Conservation (phyloP, 2,797 vertebrate genomes). For the Pampus argenteus region DNA sequence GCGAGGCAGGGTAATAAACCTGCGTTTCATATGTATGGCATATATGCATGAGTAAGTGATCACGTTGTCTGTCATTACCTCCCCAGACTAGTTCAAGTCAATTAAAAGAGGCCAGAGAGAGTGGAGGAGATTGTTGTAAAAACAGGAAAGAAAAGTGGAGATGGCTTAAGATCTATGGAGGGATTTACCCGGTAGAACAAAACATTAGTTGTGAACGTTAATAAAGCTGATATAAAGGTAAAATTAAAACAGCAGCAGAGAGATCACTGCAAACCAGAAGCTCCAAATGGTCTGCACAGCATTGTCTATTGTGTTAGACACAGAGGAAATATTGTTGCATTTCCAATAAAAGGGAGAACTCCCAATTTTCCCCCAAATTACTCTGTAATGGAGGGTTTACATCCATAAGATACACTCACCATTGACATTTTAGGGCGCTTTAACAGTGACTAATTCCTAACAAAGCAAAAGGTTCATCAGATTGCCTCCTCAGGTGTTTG, state of each 20-base stretch:
- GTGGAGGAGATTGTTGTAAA: constrained; percentile 15
- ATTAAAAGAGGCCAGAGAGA: constrained; percentile 62
- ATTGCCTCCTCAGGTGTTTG: constrained; percentile 66
- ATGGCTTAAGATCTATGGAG: constrained; percentile 46
- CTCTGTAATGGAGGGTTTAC: constrained; percentile 44
- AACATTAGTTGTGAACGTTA: constrained; percentile 57
- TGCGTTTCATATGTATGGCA: constrained; percentile 35
- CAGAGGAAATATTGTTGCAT: constrained; percentile 8
- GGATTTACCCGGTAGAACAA: constrained; percentile 56
- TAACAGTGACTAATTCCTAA: constrained; percentile 64
- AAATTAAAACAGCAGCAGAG: constrained; percentile 47
- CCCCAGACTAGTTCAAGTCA: constrained; percentile 69
- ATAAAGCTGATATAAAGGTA: constrained; percentile 45
- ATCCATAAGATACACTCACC: constrained; percentile 25
- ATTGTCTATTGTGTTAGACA: constrained; percentile 33
- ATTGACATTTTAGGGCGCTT: constrained; percentile 62
- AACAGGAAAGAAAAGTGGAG: constrained; percentile 40
- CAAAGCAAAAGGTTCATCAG: constrained; percentile 54
- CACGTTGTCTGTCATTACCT: constrained; percentile 66
- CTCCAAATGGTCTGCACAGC: neutral
- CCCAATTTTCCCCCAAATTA: constrained; percentile 27
- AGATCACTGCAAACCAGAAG: constrained; percentile 30
- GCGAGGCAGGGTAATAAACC: constrained; percentile 41
- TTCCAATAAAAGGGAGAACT: constrained; percentile 1
- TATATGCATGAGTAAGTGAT: constrained; percentile 56